Conservation (phyloP, 2,797 vertebrate species). For the Urosaurus nigricauda region DNA sequence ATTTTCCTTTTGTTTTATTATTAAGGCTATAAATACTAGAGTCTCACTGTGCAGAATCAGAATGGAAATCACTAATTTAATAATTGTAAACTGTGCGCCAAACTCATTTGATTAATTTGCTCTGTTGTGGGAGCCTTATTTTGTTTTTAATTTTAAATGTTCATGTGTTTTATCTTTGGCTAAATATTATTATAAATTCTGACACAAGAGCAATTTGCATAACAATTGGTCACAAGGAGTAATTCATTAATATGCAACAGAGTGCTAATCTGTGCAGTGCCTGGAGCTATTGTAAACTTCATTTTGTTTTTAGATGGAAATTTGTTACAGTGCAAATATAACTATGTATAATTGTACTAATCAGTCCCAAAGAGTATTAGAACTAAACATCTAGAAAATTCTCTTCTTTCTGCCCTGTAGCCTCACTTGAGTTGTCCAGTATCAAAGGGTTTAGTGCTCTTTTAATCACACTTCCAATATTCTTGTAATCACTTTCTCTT, state of each 20-base stretch:
- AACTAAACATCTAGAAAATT: slow-evolving; percentile 61
- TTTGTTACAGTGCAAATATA: slow-evolving; percentile 77
- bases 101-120: slow-evolving; percentile 56
- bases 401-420: slow-evolving; percentile 52
- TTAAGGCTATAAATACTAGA: slow-evolving; percentile 42
- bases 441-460: slow-evolving; percentile 37
- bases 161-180: slow-evolving; percentile 65
- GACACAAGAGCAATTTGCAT: slow-evolving; percentile 76
- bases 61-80: slow-evolving; percentile 46
- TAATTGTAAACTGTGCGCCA: slow-evolving; percentile 33
- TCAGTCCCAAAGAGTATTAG: slow-evolving; percentile 71
- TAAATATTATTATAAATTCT: slow-evolving; percentile 77
- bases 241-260: slow-evolving; percentile 83
- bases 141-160: slow-evolving; percentile 61
- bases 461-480: slow-evolving; percentile 38
- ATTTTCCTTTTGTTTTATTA: slow-evolving; percentile 28
- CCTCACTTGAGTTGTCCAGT: slow-evolving; percentile 33
- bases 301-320: slow-evolving; percentile 81
- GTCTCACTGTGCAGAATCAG: slow-evolving; percentile 37
- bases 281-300: slow-evolving; percentile 78
- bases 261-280: slow-evolving; percentile 76
- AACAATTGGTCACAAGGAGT: slow-evolving; percentile 80
- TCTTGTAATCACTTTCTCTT: slow-evolving; percentile 26
- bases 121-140: slow-evolving; percentile 54
- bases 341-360: slow-evolving; percentile 79